Evolutionary conservation across 2,888 invertebrate species (phyloP).

Genomic region (Muschampia plurimacula): DNA sequence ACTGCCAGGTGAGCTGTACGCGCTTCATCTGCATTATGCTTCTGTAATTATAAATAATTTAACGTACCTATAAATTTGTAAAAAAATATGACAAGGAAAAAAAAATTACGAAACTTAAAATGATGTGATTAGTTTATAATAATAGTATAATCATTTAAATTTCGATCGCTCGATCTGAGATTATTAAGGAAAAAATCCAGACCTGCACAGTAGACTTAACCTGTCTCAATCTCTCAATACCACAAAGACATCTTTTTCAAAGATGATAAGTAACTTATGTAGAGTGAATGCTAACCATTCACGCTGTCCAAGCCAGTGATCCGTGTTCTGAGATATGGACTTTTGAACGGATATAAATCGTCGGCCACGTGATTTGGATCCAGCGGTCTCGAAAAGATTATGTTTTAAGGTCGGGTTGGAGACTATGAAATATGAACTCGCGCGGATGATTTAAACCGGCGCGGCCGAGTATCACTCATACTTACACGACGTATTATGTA

Average conservation of each 20-base stretch:
- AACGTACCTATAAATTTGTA: too few relatives aligned
- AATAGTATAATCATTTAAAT: too few relatives aligned
- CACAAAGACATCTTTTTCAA: not conserved
- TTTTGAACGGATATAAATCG: constrained; percentile 29
- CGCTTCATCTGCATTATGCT: too few relatives aligned
- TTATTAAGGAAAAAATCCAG: too few relatives aligned
- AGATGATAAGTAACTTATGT: constrained; percentile 2
- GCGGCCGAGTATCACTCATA: not conserved
- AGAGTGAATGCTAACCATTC: not conserved
- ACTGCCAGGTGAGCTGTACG: too few relatives aligned
- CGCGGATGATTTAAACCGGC: not conserved
- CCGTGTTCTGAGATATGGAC: constrained; percentile 27
- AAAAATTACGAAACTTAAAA: too few relatives aligned
- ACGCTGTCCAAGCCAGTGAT: constrained; percentile 11
- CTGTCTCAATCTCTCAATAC: not conserved
- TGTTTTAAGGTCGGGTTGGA: not conserved
- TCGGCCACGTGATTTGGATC: constrained; percentile 14
- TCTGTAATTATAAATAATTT: too few relatives aligned
- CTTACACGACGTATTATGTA: not conserved
- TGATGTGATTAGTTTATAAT: too few relatives aligned
- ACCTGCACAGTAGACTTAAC: not conserved
- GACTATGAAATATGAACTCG: not conserved
- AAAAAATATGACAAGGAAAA: too few relatives aligned
- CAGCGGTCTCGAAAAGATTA: constrained; percentile 6
- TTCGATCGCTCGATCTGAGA: too few relatives aligned